phyloP scores from a whole-genome alignment of 2,797 vertebrate species.

The Pipistrellus kuhlii region DNA sequence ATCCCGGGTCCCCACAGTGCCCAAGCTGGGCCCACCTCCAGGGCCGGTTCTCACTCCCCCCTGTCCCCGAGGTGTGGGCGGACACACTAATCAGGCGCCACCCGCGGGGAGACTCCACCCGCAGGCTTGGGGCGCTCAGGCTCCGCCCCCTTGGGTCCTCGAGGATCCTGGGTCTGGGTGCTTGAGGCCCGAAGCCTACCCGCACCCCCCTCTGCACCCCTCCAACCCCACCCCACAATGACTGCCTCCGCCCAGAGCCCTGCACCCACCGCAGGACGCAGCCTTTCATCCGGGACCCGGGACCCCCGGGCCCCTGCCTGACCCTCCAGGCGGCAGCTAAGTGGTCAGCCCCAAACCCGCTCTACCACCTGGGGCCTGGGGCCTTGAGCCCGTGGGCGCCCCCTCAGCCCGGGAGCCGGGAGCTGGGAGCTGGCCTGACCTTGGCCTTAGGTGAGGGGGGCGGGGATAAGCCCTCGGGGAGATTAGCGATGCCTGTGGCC shows the following conservation, averaged over 20 bases:
- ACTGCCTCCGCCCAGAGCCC: background rate
- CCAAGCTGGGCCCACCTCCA: background rate
- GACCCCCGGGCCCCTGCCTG: background rate
- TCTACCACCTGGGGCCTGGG: background rate
- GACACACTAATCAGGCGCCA: background rate
- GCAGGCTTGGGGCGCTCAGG: background rate
- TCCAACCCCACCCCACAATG: background rate
- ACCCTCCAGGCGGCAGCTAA: too few relatives aligned
- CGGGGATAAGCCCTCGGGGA: background rate
- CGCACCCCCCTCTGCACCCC: background rate
- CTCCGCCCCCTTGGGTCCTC: background rate
- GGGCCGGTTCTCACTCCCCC: background rate
- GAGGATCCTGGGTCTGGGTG: too few relatives aligned
- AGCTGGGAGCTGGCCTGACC: background rate
- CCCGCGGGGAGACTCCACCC: background rate
- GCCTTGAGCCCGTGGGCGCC: background rate
- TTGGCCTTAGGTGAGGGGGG: accelerated
- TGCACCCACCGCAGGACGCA: background rate
- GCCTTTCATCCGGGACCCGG: background rate
- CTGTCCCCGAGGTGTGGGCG: accelerated
- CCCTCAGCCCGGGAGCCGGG: background rate
- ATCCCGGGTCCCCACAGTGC: too few relatives aligned
- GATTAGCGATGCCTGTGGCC: background rate
- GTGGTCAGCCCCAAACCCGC: too few relatives aligned
- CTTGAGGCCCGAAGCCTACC: background rate